Evolutionary conservation across 2,113 vertebrate species (phyloP), one percentile per base, ranked within the genome.

Genomic region (Orycteropus afer): DNA sequence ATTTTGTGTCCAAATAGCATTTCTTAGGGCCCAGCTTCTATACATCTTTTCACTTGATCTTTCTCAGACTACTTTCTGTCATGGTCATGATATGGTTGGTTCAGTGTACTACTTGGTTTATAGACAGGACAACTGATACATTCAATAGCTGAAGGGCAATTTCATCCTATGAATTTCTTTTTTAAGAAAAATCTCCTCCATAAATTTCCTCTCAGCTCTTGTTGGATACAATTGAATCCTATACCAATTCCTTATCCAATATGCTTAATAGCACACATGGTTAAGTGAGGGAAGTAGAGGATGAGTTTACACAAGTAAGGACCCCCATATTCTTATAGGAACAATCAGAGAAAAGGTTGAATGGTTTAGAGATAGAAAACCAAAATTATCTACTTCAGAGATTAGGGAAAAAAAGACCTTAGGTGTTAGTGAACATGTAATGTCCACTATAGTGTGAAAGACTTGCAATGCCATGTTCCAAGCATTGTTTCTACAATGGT

Each of bases 271-370:
- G 86, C 18, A 20, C 10, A 12, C 2, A 29, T 17, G 7, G 4
- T 49, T 81, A 47, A 57, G 20, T 34, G 3, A n/a, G 71, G 5
- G n/a, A 69, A 83, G 4, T 14, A 29, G 55, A 88, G 17, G 12
- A 82, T 3, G 11, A 3, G 1, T 1, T 47, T 76, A 74, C 7
- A 73, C 37, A 78, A 67, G 51, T 73, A 82, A 88, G 32, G 7
- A 34, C n/a, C n/a, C n/a, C n/a, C n/a, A n/a, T n/a, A 14, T 47
- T 91, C n/a, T 47, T 7, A 88, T 89, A 74, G 20, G 94, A 89
- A 59, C 0, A 34, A 51, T 37, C 18, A 88, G 6, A 10, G 37
- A 59, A 59, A n/a, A 61, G 13, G 15, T 14, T 63, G 18, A 2
- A 15, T 79, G 2, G 4, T 71, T 73, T 95, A 5, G 22, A 53